Evolutionary conservation across 2,113 vertebrate species (phyloP).

Genomic region (Gopherus flavomarginatus): DNA sequence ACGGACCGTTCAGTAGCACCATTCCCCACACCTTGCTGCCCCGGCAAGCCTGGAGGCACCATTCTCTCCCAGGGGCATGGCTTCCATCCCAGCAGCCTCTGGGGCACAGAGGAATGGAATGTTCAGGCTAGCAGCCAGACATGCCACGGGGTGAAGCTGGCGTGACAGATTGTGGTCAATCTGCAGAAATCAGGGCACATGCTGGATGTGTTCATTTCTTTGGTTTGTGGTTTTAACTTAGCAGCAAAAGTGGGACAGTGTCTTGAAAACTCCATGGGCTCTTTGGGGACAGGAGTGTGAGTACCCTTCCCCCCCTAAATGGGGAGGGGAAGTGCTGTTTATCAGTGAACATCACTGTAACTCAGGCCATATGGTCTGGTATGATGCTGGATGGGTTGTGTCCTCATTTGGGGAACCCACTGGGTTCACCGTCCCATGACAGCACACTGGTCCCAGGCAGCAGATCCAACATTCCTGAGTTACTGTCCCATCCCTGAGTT

Average conservation of each 20-base stretch:
- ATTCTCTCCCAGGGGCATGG: background rate
- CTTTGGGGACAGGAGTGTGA: background rate
- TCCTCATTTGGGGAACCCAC: background rate
- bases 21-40: constrained; percentile 20
- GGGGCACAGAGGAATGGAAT: background rate
- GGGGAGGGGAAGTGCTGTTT: background rate
- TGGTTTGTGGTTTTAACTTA: background rate
- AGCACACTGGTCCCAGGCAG: background rate
- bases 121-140: background rate
- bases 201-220: background rate
- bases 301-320: background rate
- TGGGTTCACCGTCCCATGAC: background rate
- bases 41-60: background rate
- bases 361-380: rapidly evolving
- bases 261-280: background rate
- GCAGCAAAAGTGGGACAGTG: background rate
- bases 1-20: background rate
- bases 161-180: background rate
- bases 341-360: background rate
- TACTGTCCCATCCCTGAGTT: background rate
- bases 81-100: background rate
- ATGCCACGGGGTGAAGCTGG: background rate
- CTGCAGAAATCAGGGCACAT: background rate
- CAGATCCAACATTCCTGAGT: background rate
- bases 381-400: background rate